These are phyloP conservation scores for Eupeodes luniger DNA, from an alignment of 2,888 invertebrate species.

Conservation along the genomic window DNA sequence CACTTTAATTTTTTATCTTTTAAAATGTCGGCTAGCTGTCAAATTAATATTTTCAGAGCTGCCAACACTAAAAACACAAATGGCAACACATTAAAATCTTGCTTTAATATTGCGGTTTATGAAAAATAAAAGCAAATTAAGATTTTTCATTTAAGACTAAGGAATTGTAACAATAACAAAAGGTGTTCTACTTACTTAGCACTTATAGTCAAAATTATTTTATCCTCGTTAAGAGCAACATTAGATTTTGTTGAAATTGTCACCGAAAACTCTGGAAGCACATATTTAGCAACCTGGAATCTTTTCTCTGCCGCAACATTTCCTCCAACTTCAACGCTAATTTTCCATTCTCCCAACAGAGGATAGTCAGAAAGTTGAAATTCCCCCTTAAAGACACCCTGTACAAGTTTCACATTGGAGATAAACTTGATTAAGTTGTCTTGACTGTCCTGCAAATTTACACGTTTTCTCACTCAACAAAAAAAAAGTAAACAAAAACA, in stretches of 20 bases:
- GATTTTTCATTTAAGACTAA: no score
- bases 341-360: constrained; percentile 94
- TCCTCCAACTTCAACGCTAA: constrained; percentile 50
- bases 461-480: not conserved
- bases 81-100: no score
- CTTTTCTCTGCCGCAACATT: constrained; percentile 78
- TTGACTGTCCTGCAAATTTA: constrained; percentile 87
- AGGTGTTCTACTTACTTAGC: constrained; percentile 79
- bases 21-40: no score
- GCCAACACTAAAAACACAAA: no score
- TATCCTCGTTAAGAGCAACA: constrained; percentile 92
- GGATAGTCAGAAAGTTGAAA: constrained; percentile 89
- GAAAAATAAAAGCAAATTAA: no score
- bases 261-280: constrained; percentile 96
- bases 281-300: constrained; percentile 93
- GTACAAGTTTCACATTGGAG: constrained; percentile 85
- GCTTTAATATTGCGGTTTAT: no score
- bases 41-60: no score
- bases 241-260: constrained; percentile 92
- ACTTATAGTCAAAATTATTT: constrained; percentile 89
- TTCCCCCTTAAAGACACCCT: constrained; percentile 88
- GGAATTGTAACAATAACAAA: no score
- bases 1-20: no score
- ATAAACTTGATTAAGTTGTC: constrained; percentile 94
- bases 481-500: not conserved